These are phyloP conservation scores for Tachysurus fulvidraco DNA, from an alignment of 2,113 vertebrate genomes.

Conservation along the genomic window DNA sequence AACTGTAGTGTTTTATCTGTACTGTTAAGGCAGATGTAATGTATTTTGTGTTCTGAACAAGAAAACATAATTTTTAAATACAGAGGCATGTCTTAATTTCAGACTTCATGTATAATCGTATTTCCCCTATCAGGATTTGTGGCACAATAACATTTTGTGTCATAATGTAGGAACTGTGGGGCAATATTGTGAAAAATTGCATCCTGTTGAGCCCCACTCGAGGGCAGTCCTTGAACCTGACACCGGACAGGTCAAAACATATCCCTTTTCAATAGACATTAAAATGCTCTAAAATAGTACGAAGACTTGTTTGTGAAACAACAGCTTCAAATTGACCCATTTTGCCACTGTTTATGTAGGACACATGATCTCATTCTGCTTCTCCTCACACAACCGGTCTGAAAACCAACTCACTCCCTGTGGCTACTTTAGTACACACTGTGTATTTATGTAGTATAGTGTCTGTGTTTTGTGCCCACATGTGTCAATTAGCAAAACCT, in stretches of 20 bases:
- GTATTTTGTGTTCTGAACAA: not conserved
- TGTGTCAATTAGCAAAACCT: not conserved
- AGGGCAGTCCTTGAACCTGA: not conserved
- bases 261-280: not conserved
- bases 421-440: slow-evolving; percentile 2
- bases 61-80: not conserved
- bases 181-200: not conserved
- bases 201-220: not conserved
- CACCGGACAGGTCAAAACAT: not conserved
- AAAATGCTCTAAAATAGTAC: not conserved
- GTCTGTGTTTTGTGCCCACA: slow-evolving; percentile 1
- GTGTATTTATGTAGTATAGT: not conserved
- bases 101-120: not conserved
- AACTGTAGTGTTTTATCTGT: not conserved
- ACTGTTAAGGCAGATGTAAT: not conserved
- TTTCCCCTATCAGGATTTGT: not conserved
- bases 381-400: not conserved
- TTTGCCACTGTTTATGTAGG: slow-evolving; percentile 47
- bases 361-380: slow-evolving; percentile 47
- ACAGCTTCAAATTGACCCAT: slow-evolving; percentile 45
- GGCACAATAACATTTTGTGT: not conserved
- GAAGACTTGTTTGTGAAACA: not conserved
- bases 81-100: not conserved
- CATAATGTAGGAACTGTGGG: not conserved
- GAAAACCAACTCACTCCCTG: slow-evolving; percentile 16